Conservation (phyloP, 2,888 invertebrate genomes). For the Lasioglossum oenotherae region DNA sequence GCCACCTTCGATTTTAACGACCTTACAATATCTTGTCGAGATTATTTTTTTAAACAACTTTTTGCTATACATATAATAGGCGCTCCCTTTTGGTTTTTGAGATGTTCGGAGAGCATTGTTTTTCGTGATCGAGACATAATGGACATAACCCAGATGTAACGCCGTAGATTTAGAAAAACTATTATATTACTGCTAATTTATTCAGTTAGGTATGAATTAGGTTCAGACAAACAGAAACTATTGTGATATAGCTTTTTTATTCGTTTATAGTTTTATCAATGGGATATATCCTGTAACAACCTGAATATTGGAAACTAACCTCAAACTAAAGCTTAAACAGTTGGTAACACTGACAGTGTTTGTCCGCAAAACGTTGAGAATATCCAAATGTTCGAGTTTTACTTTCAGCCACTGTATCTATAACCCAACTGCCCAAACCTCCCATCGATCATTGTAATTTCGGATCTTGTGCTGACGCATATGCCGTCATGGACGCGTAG, state of each 20-base stretch:
- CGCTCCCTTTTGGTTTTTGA: no score
- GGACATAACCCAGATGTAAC: background rate
- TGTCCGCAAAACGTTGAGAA: background rate
- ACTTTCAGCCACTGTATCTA: background rate
- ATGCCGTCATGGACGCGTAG: background rate
- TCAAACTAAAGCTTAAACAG: background rate
- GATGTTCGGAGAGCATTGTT: background rate
- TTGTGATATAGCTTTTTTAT: background rate
- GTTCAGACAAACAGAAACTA: background rate
- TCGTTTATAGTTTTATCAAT: background rate
- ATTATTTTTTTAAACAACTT: background rate
- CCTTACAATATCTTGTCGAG: background rate
- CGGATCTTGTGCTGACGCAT: background rate
- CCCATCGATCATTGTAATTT: background rate
- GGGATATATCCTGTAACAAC: background rate
- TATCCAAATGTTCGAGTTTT: background rate
- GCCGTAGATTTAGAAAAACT: background rate
- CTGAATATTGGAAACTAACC: background rate
- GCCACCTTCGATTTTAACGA: background rate
- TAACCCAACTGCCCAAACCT: background rate
- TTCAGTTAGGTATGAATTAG: background rate
- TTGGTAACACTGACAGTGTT: background rate
- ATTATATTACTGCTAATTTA: background rate
- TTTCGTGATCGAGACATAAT: background rate
- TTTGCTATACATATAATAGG: background rate